These are phyloP conservation scores for Heliconius ismenius DNA, from an alignment of 2,888 invertebrate genomes.

Conservation along the genomic window DNA sequence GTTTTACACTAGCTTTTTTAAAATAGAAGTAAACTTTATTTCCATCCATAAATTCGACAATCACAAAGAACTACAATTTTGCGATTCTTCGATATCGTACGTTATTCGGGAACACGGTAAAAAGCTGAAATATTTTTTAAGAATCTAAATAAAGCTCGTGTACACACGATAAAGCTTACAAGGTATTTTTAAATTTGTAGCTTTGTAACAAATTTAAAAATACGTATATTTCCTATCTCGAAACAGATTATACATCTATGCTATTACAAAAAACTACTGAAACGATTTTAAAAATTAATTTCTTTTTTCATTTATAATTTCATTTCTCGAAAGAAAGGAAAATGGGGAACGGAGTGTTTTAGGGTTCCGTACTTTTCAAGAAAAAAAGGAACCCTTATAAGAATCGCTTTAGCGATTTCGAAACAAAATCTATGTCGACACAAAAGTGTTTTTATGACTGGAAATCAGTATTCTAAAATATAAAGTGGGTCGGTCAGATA, in stretches of 20 bases:
- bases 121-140: neutral
- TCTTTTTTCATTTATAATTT: too few relatives aligned
- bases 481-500: slow-evolving; percentile 50
- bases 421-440: neutral
- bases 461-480: slow-evolving; percentile 20
- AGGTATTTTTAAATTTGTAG: neutral
- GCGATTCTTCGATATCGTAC: slow-evolving; percentile 16
- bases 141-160: neutral
- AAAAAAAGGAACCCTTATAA: too few relatives aligned
- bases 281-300: too few relatives aligned
- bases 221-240: too few relatives aligned
- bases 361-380: too few relatives aligned
- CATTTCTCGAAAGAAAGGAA: too few relatives aligned
- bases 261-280: too few relatives aligned
- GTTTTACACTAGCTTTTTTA: slow-evolving; percentile 7
- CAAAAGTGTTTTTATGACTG: neutral
- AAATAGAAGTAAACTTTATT: slow-evolving; percentile 20
- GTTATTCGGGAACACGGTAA: slow-evolving; percentile 2
- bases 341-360: too few relatives aligned
- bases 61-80: slow-evolving; percentile 17
- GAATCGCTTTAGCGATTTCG: neutral
- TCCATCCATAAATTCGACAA: slow-evolving; percentile 16
- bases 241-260: too few relatives aligned
- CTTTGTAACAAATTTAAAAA: too few relatives aligned
- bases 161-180: neutral